Conservation (phyloP, 2,888 invertebrate species). For the Brachylomia viminalis region DNA sequence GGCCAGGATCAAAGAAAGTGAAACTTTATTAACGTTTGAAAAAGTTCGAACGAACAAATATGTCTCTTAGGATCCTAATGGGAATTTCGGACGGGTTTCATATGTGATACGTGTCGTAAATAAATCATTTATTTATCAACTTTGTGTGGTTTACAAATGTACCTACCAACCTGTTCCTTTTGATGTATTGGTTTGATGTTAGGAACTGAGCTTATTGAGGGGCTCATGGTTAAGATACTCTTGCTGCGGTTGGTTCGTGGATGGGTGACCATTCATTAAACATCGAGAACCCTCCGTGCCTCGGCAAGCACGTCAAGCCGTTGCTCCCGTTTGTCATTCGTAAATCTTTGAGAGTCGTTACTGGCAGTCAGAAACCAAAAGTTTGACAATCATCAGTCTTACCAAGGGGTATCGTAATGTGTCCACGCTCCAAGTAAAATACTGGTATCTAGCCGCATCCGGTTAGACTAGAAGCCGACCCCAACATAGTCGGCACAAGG, state of each 20-base stretch:
- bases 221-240: not conserved
- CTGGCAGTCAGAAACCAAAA: too few relatives aligned
- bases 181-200: not conserved
- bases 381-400: too few relatives aligned
- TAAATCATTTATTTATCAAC: constrained; percentile 8
- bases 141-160: not conserved
- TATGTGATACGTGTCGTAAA: constrained; percentile 21
- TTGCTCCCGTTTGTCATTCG: too few relatives aligned
- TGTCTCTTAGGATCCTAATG: constrained; percentile 37
- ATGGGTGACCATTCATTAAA: too few relatives aligned
- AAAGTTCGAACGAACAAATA: constrained; percentile 47
- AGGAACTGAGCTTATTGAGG: not conserved
- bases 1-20: constrained; percentile 63
- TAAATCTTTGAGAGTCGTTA: too few relatives aligned
- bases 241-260: not conserved
- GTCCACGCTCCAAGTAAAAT: too few relatives aligned
- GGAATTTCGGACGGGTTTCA: constrained; percentile 27
- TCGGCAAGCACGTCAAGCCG: too few relatives aligned
- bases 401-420: too few relatives aligned
- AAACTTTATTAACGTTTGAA: constrained; percentile 63
- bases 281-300: too few relatives aligned
- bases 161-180: not conserved
- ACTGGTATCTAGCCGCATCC: too few relatives aligned
- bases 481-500: too few relatives aligned
- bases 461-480: too few relatives aligned